phyloP scores from a whole-genome alignment of 2,797 vertebrate species.

The Myripristis jacobus region DNA sequence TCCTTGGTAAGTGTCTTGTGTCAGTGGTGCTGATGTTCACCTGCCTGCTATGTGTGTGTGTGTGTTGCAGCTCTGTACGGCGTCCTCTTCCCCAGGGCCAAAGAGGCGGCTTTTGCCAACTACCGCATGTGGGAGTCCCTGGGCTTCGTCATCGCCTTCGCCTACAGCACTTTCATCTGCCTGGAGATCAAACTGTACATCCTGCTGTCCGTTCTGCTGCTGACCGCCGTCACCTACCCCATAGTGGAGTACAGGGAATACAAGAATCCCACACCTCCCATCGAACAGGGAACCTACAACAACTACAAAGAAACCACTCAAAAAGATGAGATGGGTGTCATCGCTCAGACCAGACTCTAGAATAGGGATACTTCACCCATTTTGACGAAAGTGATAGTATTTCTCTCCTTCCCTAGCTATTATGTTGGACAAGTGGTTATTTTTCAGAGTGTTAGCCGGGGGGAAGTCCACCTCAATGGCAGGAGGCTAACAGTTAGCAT shows the following conservation, averaged over 20 bases:
- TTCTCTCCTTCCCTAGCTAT: too few species aligned
- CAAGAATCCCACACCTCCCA: slow-evolving; percentile 62
- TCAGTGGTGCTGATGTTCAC: neutral
- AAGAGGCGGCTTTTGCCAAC: slow-evolving; percentile 95
- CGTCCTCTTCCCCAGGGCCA: slow-evolving; percentile 87
- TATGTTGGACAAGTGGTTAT: too few species aligned
- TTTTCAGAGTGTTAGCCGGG: too few species aligned
- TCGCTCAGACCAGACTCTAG: slow-evolving; percentile 59
- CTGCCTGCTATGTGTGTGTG: neutral
- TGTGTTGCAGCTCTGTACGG: slow-evolving; percentile 88
- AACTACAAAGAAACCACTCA: rapidly evolving
- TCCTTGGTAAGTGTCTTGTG: too few species aligned
- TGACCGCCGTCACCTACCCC: slow-evolving; percentile 82
- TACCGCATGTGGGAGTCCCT: slow-evolving; percentile 96
- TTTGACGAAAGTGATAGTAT: too few species aligned
- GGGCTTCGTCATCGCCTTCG: slow-evolving; percentile 92
- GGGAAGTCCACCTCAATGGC: too few species aligned
- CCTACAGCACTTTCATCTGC: slow-evolving; percentile 91
- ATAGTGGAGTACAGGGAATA: slow-evolving; percentile 85
- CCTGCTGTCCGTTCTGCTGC: slow-evolving; percentile 81
- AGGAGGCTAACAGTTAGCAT: too few species aligned
- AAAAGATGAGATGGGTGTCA: rapidly evolving
- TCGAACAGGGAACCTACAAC: neutral
- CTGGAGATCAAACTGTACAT: slow-evolving; percentile 90
- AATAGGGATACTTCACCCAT: too few species aligned